phyloP scores from a whole-genome alignment of 2,888 invertebrate species.

The Dorcus parallelipipedus region DNA sequence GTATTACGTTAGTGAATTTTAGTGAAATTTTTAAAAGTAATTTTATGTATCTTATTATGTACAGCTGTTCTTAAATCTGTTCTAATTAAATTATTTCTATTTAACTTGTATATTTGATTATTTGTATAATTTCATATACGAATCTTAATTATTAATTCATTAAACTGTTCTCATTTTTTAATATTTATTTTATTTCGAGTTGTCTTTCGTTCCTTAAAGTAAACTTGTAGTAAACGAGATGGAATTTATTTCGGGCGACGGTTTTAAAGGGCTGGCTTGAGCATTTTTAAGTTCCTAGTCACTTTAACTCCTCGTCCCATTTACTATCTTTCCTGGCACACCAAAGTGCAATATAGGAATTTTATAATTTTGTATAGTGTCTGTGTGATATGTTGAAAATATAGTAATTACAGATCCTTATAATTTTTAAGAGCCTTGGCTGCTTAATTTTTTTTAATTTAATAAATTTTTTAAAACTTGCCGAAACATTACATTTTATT shows the following conservation, averaged over 20 bases:
- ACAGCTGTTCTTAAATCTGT: slow-evolving; percentile 19
- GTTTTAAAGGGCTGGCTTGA: slow-evolving; percentile 31
- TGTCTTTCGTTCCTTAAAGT: slow-evolving; percentile 8
- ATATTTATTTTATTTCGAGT: slow-evolving; percentile 11
- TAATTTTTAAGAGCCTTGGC: slow-evolving; percentile 13
- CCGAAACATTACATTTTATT: neutral
- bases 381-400: slow-evolving; percentile 13
- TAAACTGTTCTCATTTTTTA: slow-evolving; percentile 24
- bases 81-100: slow-evolving; percentile 26
- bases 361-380: slow-evolving; percentile 10
- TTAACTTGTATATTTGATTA: slow-evolving; percentile 24
- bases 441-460: slow-evolving; percentile 15
- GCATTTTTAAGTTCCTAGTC: slow-evolving; percentile 22
- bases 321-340: slow-evolving; percentile 8
- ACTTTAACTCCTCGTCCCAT: slow-evolving; percentile 8
- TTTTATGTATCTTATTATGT: slow-evolving; percentile 20
- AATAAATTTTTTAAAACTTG: slow-evolving; percentile 15
- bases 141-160: slow-evolving; percentile 19
- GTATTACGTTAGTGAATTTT: slow-evolving; percentile 19
- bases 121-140: slow-evolving; percentile 25
- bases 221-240: slow-evolving; percentile 1
- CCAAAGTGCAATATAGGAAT: neutral
- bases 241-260: slow-evolving; percentile 10
- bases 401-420: slow-evolving; percentile 1
- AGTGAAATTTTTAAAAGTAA: slow-evolving; percentile 21